Conservation (phyloP, 2,888 invertebrate species). For the Sphecodes monilicornis region DNA sequence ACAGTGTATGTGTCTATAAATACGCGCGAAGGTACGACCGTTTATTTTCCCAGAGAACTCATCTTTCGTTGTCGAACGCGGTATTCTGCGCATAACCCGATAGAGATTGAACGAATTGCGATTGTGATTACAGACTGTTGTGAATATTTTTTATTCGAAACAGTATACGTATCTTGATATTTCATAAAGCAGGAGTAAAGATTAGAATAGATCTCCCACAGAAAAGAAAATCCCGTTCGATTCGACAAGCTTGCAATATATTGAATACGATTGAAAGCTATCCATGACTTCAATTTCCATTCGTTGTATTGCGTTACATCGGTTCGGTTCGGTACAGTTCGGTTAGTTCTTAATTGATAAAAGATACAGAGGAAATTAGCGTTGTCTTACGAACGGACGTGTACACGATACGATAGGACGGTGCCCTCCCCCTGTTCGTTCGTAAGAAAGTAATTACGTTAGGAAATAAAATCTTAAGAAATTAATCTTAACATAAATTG, state of each 20-base stretch:
- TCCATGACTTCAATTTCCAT: slow-evolving; percentile 36
- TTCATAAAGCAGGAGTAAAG: background rate
- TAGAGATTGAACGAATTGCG: slow-evolving; percentile 14
- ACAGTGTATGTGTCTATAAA: background rate
- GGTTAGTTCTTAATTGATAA: background rate
- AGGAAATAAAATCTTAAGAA: background rate
- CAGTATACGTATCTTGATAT: background rate
- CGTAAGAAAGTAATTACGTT: slow-evolving; percentile 4
- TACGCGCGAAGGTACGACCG: slow-evolving; percentile 1
- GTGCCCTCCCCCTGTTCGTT: slow-evolving; percentile 10
- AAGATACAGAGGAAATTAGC: background rate
- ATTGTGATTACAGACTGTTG: background rate
- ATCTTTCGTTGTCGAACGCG: slow-evolving; percentile 22
- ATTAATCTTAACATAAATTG: slow-evolving; percentile 3
- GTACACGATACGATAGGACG: slow-evolving; percentile 9
- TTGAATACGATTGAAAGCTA: background rate
- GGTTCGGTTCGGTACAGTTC: background rate
- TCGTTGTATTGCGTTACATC: background rate
- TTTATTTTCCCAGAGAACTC: slow-evolving; percentile 14
- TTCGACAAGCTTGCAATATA: background rate
- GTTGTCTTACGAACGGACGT: background rate
- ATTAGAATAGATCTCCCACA: background rate
- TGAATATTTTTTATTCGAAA: background rate
- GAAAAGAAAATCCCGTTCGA: background rate
- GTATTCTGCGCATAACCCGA: slow-evolving; percentile 21